A percentile compares a stretch with the other conserved stretches of the same genome.
phyloP scores from a whole-genome alignment of 2,797 vertebrate species.

The Aldrovandia affinis region DNA sequence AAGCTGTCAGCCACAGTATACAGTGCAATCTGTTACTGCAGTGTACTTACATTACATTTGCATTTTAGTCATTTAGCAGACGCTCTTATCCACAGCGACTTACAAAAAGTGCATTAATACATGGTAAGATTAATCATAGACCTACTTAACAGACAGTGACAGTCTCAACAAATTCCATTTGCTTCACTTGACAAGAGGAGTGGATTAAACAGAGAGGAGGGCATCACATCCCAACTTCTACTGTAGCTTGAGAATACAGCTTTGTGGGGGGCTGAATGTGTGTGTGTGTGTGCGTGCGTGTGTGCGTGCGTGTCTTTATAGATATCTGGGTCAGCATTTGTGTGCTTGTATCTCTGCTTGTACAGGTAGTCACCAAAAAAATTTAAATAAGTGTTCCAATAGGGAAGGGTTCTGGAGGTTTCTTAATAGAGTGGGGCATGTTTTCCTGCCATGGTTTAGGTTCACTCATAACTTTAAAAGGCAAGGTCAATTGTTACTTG shows the following conservation, averaged over 20 bases:
- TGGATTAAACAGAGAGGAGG: neutral
- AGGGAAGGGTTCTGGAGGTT: too few relatives aligned
- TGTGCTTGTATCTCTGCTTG: neutral
- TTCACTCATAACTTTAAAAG: neutral
- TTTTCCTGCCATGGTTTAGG: too few relatives aligned
- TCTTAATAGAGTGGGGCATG: too few relatives aligned
- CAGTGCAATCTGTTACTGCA: neutral
- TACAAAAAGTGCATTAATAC: too few relatives aligned
- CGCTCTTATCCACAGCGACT: too few relatives aligned
- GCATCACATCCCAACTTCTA: neutral
- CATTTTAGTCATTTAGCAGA: too few relatives aligned
- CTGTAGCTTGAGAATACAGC: neutral
- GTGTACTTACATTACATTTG: too few relatives aligned
- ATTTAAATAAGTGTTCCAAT: too few relatives aligned
- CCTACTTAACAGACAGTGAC: slow-evolving; percentile 16
- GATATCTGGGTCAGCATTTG: neutral
- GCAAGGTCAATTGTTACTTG: too few relatives aligned
- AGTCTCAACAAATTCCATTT: neutral
- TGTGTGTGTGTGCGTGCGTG: neutral
- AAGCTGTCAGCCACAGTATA: neutral
- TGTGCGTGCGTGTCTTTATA: neutral
- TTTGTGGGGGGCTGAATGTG: neutral
- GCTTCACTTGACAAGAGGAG: neutral
- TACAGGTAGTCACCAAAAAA: neutral
- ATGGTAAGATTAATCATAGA: too few relatives aligned